phyloP scores from a whole-genome alignment of 1,140 invertebrate species.

The Aplysia californica region DNA sequence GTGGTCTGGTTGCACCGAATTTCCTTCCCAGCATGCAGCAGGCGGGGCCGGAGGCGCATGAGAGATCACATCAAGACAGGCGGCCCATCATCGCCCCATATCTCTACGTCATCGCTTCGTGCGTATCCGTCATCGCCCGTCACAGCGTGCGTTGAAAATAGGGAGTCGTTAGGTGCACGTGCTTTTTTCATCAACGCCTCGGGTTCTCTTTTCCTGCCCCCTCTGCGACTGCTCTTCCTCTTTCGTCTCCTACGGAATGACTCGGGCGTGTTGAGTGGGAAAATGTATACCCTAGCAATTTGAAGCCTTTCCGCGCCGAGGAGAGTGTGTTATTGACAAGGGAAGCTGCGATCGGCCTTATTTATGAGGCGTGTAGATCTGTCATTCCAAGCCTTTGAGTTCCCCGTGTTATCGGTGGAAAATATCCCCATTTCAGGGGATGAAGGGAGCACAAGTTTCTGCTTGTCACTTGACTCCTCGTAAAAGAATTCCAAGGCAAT shows the following conservation, averaged over 20 bases:
- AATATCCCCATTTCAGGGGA: too few relatives aligned
- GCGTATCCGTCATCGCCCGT: constrained; percentile 14
- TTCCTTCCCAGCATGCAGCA: background rate
- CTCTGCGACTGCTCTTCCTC: background rate
- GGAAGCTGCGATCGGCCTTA: too few relatives aligned
- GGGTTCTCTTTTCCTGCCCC: background rate
- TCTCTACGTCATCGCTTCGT: constrained; percentile 17
- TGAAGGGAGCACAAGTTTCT: too few relatives aligned
- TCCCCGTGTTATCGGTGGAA: too few relatives aligned
- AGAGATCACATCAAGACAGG: background rate
- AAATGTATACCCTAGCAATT: too few relatives aligned
- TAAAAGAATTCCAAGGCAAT: too few relatives aligned
- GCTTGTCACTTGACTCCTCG: too few relatives aligned
- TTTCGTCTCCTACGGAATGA: background rate
- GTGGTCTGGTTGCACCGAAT: background rate
- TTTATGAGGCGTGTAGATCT: too few relatives aligned
- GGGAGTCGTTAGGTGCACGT: background rate
- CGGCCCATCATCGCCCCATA: constrained; percentile 4
- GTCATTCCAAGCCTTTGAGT: too few relatives aligned
- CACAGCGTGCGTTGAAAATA: constrained; percentile 4
- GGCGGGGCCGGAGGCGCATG: background rate
- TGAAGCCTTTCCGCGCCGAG: too few relatives aligned
- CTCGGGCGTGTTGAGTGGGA: background rate
- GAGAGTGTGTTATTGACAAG: too few relatives aligned
- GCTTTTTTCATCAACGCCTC: background rate